Base-by-base conservation (phyloP, 2,888 invertebrate genomes). In the Biston betularia region DNA sequence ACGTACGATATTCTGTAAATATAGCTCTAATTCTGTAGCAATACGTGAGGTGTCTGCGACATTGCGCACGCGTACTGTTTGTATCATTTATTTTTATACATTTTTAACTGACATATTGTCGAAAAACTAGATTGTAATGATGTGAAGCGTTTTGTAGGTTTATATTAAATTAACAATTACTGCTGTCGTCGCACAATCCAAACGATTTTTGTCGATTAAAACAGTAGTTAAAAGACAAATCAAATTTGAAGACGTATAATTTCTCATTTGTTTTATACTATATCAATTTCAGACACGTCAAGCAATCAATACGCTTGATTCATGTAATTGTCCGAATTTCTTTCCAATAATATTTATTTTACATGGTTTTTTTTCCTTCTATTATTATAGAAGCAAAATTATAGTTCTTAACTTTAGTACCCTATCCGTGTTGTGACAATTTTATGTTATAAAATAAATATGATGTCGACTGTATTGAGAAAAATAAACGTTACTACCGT, bases 21-120 rank as follows among this genome's bases (percentile, higher is more conserved):
- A 93, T 92, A 92, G 89, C 62, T 69, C 72, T 89, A 88, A 75
- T 74, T 78, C 76, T 69, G 60, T 73, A 69, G 71, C 49, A 46
- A 42, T 73, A 75, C 67, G 81, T 76, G 73, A 75, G 77, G 78
- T 79, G 82, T 78, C 78, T 81, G 76, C 82, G 82, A 79, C 75
- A 74, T 40, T 70, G 74, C 69, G 75, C 68, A 76, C 79, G 78
- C 78, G 75, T 80, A 83, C 83, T 81, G 52, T 69, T 84, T 87
- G 86, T 88, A 89, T 85, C 85, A 83, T 87, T 87, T 88, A 89
- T 90, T 90, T 92, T 90, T 90, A 89, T 90, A 91, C 88, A 91
- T 85, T 87, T 89, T 88, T 87, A 89, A 86, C 79, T 89, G 89
- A 92, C 91, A 84, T 88, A 84, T 87, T 90, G 90, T 91, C 90